phyloP scores from a whole-genome alignment of 2,113 vertebrate species.

The Monopterus albus region DNA sequence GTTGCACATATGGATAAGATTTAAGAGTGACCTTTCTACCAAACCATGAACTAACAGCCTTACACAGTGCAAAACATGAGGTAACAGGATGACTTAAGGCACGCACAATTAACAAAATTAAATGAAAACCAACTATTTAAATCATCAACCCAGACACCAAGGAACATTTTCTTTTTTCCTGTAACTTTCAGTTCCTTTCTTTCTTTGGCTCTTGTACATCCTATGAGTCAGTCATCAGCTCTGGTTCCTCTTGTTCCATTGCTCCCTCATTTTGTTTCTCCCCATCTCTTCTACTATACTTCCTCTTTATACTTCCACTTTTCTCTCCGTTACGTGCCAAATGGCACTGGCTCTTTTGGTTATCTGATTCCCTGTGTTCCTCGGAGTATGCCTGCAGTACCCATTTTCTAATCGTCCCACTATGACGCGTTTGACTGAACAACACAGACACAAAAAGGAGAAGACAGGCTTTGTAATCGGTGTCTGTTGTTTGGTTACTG shows the following conservation, averaged over 20 bases:
- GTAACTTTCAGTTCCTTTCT: constrained; percentile 61
- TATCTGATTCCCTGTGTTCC: constrained; percentile 10
- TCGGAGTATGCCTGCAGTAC: background rate
- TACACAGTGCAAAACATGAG: background rate
- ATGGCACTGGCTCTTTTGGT: background rate
- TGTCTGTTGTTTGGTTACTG: background rate
- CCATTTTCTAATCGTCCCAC: background rate
- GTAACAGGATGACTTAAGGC: background rate
- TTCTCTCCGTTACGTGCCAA: constrained; percentile 27
- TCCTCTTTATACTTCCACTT: constrained; percentile 52
- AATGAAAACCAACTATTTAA: background rate
- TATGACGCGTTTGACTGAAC: constrained; percentile 8
- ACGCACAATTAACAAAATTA: background rate
- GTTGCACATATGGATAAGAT: constrained; percentile 24
- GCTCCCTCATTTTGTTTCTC: constrained; percentile 8
- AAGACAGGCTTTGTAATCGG: background rate
- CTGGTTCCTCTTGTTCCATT: constrained; percentile 49
- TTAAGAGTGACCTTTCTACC: constrained; percentile 7
- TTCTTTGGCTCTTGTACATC: constrained; percentile 24
- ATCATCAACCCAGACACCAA: background rate
- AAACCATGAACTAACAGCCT: background rate
- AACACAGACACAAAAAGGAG: constrained; percentile 10
- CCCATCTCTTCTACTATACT: constrained; percentile 32
- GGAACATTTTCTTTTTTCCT: constrained; percentile 10
- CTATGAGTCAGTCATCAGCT: constrained; percentile 49